phyloP scores from a whole-genome alignment of 2,888 invertebrate genomes.

The Rhodophaea formosa region DNA sequence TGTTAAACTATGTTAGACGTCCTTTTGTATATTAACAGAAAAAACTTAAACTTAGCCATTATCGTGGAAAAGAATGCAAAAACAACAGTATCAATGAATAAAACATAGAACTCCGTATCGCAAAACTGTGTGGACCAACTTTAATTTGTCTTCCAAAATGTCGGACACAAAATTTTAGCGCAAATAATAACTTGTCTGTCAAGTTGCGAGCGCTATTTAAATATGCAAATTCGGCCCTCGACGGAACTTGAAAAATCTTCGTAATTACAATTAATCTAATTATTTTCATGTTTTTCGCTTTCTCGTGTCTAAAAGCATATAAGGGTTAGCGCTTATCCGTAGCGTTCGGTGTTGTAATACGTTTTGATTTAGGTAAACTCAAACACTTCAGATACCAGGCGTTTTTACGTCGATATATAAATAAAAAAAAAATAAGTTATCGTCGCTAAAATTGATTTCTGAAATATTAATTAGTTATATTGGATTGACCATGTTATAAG shows the following conservation, averaged over 20 bases:
- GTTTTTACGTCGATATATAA: too few species aligned
- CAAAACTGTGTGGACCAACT: slow-evolving; percentile 7
- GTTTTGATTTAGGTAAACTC: too few species aligned
- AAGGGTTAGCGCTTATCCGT: slow-evolving; percentile 2
- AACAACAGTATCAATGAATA: too few species aligned
- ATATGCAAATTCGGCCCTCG: slow-evolving; percentile 23
- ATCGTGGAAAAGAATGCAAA: too few species aligned
- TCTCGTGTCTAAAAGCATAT: slow-evolving; percentile 2
- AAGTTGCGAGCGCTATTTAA: slow-evolving; percentile 23
- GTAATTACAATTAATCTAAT: slow-evolving; percentile 23
- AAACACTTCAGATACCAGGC: too few species aligned
- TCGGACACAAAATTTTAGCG: slow-evolving; percentile 12
- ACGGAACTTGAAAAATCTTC: slow-evolving; percentile 21
- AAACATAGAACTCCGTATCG: not conserved
- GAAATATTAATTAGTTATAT: too few species aligned
- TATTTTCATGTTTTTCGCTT: slow-evolving; percentile 17
- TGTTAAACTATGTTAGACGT: too few species aligned
- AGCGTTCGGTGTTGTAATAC: not conserved
- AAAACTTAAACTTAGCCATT: too few species aligned
- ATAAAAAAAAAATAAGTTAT: too few species aligned
- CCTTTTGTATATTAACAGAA: too few species aligned
- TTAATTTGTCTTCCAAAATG: slow-evolving; percentile 17
- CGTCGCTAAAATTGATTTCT: too few species aligned
- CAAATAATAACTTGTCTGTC: slow-evolving; percentile 23
- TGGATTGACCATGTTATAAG: too few species aligned